phyloP scores from a whole-genome alignment of 2,113 vertebrate genomes.

The Ursus arctos region DNA sequence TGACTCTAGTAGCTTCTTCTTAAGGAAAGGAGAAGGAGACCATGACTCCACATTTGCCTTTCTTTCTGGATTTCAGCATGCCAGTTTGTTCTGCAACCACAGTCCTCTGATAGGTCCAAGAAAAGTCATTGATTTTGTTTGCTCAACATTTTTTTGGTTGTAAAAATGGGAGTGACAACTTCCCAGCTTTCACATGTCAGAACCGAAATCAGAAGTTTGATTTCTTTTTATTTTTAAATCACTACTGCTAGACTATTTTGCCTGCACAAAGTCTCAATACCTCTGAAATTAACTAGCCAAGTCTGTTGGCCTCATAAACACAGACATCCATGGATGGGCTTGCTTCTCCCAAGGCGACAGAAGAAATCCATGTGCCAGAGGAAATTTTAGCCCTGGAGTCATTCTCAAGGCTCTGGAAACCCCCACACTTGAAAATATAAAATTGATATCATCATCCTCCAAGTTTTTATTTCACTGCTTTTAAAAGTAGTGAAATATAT shows the following conservation, averaged over 20 bases:
- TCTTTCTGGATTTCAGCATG: not conserved
- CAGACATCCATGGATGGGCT: slow-evolving; percentile 43
- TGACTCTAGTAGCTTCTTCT: not conserved
- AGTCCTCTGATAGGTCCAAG: not conserved
- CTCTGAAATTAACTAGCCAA: slow-evolving; percentile 57
- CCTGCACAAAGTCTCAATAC: slow-evolving; percentile 23
- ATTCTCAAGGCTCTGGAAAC: slow-evolving; percentile 83
- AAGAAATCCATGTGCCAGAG: slow-evolving; percentile 76
- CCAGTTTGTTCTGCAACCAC: not conserved
- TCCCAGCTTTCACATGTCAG: not conserved
- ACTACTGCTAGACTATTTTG: slow-evolving; percentile 33
- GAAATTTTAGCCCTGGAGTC: slow-evolving; percentile 79
- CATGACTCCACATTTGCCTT: not conserved
- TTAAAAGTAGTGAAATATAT: slow-evolving; percentile 88
- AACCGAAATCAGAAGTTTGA: not conserved
- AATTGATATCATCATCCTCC: slow-evolving; percentile 84
- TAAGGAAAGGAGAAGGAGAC: not conserved
- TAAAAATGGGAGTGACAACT: not conserved
- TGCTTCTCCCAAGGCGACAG: slow-evolving; percentile 54
- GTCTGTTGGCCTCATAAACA: not conserved
- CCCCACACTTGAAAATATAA: slow-evolving; percentile 83
- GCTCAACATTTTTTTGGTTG: not conserved
- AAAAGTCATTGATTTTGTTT: slow-evolving; percentile 23
- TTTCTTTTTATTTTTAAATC: slow-evolving; percentile 67
- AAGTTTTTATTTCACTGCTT: slow-evolving; percentile 88